Percentiles rank a stretch among this genome's conserved stretches.
Conservation (phyloP, 1,140 invertebrate genomes). For the Leucophenga varia region DNA sequence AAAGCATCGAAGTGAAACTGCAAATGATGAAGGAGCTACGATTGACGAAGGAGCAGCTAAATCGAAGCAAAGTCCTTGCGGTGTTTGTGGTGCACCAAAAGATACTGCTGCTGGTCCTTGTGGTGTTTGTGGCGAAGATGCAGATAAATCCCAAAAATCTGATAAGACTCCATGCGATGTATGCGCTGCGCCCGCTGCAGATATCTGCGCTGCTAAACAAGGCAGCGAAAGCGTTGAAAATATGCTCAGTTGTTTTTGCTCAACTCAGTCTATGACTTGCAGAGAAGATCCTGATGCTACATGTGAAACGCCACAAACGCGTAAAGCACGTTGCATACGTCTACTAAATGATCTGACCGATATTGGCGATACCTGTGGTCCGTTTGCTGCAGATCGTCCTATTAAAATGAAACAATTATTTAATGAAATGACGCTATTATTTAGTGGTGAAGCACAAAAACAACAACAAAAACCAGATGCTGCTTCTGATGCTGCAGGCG, state of each 20-base stretch:
- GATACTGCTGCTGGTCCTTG: too few relatives aligned
- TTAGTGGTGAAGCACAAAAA: conserved; percentile 7
- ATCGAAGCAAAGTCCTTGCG: too few relatives aligned
- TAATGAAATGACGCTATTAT: conserved; percentile 17
- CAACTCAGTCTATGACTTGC: not conserved
- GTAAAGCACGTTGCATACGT: conserved; percentile 9
- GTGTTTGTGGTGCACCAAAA: too few relatives aligned
- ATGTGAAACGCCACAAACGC: conserved; percentile 1
- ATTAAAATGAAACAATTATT: conserved; percentile 15
- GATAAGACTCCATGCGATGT: too few relatives aligned
- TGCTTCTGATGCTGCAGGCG: not conserved
- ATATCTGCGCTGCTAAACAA: not conserved
- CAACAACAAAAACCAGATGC: conserved; percentile 7
- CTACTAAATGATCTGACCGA: conserved; percentile 17
- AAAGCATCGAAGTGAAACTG: too few relatives aligned
- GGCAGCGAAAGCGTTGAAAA: too few relatives aligned
- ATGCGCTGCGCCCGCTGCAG: too few relatives aligned
- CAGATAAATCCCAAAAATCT: too few relatives aligned
- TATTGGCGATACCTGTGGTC: conserved; percentile 9
- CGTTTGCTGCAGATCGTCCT: not conserved
- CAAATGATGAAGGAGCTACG: too few relatives aligned
- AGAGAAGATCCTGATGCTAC: not conserved
- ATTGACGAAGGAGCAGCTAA: too few relatives aligned
- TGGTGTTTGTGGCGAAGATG: too few relatives aligned
- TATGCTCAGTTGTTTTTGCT: not conserved